Evolutionary conservation across 2,113 vertebrate genomes (phyloP), one percentile per base, ranked within the genome.

Genomic region (Lampris incognitus): DNA sequence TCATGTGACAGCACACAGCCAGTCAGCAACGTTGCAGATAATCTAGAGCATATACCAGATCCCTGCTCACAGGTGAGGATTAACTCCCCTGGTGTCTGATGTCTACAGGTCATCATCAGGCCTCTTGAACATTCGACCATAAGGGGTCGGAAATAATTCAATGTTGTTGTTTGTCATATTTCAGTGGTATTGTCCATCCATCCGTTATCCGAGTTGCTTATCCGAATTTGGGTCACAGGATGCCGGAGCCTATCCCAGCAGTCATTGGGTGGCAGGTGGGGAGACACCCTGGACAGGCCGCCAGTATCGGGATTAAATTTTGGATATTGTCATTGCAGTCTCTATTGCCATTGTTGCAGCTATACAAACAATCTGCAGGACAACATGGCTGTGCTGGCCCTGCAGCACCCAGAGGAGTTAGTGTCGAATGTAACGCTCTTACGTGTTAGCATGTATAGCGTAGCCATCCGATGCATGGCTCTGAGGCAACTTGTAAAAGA

Each of bases 401-500:
- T 37, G 39, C 56, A 61, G 39, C 58, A 58, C n/a, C 36, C 75
- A 46, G 54, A 72, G 39, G 24, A 46, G 42, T 24, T 41, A 52
- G 44, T 44, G 42, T 55, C 64, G 70, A 39, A 41, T 44, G 6
- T 1, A 59, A 76, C 41, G 46, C 56, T 61, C 24, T 24, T 10
- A 55, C 73, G 51, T 39, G 38, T 51, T 52, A 7, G 68, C 50
- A 40, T 83, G 77, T 52, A 69, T 75, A 51, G 10, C 7, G 13
- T 44, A 58, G 11, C 44, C 61, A 66, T 67, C 74, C 59, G 41
- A 41, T 75, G 74, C 69, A 67, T 74, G 69, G 73, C 51, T 79
- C 54, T 65, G 72, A 79, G 82, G 76, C 78, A 38, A 73, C 78
- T 78, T 76, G 63, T 81, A 76, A 87, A 84, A 86, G 59, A 79